These are phyloP conservation scores for Platanista minor DNA, from an alignment of 2,113 vertebrate genomes.

Conservation along the genomic window DNA sequence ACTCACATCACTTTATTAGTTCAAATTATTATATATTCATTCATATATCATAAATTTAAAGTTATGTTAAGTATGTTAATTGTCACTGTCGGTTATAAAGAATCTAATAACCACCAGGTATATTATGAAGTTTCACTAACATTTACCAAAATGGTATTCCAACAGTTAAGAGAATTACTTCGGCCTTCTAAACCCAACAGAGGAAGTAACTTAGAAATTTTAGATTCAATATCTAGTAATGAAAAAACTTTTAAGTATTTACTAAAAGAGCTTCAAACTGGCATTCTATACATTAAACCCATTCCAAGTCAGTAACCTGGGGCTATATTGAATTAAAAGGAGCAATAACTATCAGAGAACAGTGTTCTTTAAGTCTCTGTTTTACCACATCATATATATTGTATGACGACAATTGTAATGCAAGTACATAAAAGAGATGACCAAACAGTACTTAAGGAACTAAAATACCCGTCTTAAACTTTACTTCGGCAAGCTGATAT, in stretches of 20 bases:
- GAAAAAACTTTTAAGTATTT: constrained; percentile 29
- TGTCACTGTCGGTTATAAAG: not conserved
- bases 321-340: constrained; percentile 47
- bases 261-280: constrained; percentile 38
- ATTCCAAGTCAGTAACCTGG: constrained; percentile 45
- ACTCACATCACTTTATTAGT: not conserved
- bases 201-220: constrained; percentile 26
- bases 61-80: not conserved
- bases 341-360: constrained; percentile 33
- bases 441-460: constrained; percentile 36
- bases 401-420: not conserved
- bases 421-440: constrained; percentile 44
- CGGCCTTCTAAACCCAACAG: not conserved
- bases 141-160: not conserved
- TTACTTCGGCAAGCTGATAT: not conserved
- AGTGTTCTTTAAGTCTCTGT: not conserved
- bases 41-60: not conserved
- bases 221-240: constrained; percentile 25
- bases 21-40: not conserved
- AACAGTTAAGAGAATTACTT: constrained; percentile 10
- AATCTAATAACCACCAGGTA: not conserved
- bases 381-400: not conserved
- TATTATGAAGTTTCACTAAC: not conserved
- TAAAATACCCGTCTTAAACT: constrained; percentile 28
- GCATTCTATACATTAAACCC: not conserved